Evolutionary conservation across 1,140 invertebrate species (phyloP).

Genomic region (Schlechtendalia chinensis): DNA sequence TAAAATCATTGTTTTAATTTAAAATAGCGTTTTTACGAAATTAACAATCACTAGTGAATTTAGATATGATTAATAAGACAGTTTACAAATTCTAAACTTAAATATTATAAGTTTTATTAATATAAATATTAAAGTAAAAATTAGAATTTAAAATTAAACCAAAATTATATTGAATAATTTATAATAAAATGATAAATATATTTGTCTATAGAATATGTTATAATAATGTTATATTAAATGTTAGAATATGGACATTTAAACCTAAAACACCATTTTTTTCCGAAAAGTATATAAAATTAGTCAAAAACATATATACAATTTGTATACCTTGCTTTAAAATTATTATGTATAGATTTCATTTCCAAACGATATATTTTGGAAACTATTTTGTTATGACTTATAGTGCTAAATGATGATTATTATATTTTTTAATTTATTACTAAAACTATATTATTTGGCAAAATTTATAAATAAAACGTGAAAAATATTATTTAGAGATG

Average conservation of each 20-base stretch:
- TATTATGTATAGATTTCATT: background rate
- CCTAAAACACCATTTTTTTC: background rate
- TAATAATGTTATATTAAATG: too few species aligned
- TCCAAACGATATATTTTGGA: background rate
- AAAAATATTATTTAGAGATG: background rate
- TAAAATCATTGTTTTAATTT: background rate
- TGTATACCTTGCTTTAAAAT: background rate
- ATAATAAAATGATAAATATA: too few species aligned
- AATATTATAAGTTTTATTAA: too few species aligned
- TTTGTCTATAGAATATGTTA: too few species aligned
- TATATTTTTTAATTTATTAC: constrained; percentile 4
- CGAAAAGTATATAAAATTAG: background rate
- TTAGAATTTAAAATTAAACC: too few species aligned
- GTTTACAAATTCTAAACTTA: too few species aligned
- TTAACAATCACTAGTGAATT: too few species aligned
- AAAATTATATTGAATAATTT: too few species aligned
- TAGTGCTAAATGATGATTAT: background rate
- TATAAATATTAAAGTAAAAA: too few species aligned
- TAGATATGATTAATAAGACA: too few species aligned
- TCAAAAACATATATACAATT: constrained; percentile 3
- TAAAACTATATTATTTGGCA: background rate
- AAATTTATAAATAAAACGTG: background rate
- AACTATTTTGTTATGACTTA: background rate
- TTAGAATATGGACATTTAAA: background rate
- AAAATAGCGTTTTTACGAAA: too few species aligned